Base-by-base conservation (phyloP, 2,888 invertebrate species). In the Chaetoderma sp. region DNA sequence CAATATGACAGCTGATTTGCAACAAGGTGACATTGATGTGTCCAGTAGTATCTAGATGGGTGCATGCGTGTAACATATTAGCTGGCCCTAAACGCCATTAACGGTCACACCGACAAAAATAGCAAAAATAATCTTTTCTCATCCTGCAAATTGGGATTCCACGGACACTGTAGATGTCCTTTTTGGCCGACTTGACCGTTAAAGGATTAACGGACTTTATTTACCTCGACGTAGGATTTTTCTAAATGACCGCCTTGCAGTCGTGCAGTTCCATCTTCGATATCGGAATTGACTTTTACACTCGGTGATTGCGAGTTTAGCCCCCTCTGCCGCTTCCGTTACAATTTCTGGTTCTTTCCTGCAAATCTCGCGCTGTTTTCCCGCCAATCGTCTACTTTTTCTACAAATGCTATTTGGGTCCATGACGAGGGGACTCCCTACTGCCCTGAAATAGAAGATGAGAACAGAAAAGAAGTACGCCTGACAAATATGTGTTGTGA, bases 341-440 rank as follows among this genome's bases (percentile, higher is more conserved):
- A 96, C 89, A 58, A 96, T 90, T 72, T 90, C 90, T 56, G 91
- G 91, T 87, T 95, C 94, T 88, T 93, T 93, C 76, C 92, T 91
- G 88, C 96, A 96, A 30, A 86, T 84, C 66, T 82, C 82, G 50
- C 82, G 81, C 67, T 88, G 87, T 81, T 93, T 92, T 70, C 81
- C 94, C 92, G 77, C 92, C 76, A 93, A 88, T 76, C 93, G 90
- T 67, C 93, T 90, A 75, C 92, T 92, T 88, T 94, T 94, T 87
- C 94, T 93, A 89, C 96, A 96, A 82, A 95, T 91, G 88, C 93
- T 91, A 85, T 92, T 91, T 73, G 94, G 94, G 88, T 96, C 95
- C 89, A 95, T 91, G 81, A 95, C 91, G 83, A 95, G 91, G 86
- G 94, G 94, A 89, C 92, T 93, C 88, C 87, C 86, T 33, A 86